A percentile compares a stretch with the other conserved stretches of the same genome.
Conservation (phyloP, 2,113 vertebrate species). For the Micronycteris hirsuta region DNA sequence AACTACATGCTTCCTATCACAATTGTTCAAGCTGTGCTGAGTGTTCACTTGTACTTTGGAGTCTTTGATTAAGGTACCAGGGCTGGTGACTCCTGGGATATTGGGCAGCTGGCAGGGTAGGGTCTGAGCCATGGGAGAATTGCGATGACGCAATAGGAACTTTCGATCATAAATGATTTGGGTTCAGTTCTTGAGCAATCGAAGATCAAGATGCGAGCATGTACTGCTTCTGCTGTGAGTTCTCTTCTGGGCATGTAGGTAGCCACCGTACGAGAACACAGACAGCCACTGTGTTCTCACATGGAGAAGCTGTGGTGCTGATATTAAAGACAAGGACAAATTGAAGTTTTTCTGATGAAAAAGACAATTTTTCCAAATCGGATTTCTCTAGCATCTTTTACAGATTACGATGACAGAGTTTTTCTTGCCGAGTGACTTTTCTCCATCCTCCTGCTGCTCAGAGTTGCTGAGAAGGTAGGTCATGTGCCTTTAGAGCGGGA, state of each 20-base stretch:
- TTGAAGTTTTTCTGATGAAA: neutral
- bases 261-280: neutral
- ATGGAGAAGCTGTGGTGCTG: neutral
- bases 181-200: conserved; percentile 76
- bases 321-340: neutral
- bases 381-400: neutral
- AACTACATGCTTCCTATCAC: conserved; percentile 87
- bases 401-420: neutral
- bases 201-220: neutral
- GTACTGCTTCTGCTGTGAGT: neutral
- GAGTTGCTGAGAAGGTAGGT: neutral
- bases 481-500: accelerated
- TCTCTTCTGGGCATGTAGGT: neutral
- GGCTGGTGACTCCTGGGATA: conserved; percentile 95
- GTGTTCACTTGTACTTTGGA: conserved; percentile 90
- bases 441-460: neutral
- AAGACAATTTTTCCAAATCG: neutral
- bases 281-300: neutral
- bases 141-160: conserved; percentile 95
- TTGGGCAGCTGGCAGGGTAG: conserved; percentile 94
- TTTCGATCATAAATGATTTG: conserved; percentile 97
- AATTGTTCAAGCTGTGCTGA: conserved; percentile 89
- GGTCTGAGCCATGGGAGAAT: conserved; percentile 95
- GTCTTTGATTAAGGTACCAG: conserved; percentile 87
- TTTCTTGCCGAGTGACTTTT: neutral